Evolutionary conservation across 2,113 vertebrate genomes (phyloP).

Genomic region (Circaetus gallicus): DNA sequence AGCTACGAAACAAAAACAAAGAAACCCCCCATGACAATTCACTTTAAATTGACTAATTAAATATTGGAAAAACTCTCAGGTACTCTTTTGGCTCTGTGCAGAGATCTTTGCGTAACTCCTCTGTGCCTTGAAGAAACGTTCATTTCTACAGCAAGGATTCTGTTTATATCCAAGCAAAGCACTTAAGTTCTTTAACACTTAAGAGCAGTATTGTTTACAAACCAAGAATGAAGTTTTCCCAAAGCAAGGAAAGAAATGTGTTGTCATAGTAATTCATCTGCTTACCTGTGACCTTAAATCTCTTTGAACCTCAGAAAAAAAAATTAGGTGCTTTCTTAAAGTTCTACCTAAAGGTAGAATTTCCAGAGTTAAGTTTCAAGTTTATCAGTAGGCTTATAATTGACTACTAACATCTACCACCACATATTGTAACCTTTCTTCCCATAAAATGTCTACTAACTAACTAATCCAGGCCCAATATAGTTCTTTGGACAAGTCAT

Average conservation of each 20-base stretch:
- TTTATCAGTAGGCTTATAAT: neutral
- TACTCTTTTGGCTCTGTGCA: neutral
- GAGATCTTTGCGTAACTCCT: neutral
- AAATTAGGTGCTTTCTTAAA: neutral
- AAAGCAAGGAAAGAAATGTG: neutral
- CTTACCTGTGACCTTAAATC: neutral
- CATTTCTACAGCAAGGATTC: neutral
- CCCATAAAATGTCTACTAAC: neutral
- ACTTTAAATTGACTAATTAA: neutral
- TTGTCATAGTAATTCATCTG: neutral
- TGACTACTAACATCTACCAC: neutral
- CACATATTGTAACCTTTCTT: neutral
- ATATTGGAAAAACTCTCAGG: neutral
- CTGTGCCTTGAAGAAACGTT: neutral
- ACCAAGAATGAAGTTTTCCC: neutral
- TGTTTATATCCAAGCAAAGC: neutral
- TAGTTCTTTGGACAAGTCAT: neutral
- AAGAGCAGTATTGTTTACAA: neutral
- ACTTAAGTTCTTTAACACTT: neutral
- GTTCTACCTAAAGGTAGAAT: neutral
- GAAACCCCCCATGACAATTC: neutral
- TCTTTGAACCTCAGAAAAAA: neutral
- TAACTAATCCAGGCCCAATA: neutral
- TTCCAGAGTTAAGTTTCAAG: neutral
- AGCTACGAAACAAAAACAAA: constrained; percentile 70